Conservation (phyloP, 2,113 vertebrate species). For the Myotis brandtii region DNA sequence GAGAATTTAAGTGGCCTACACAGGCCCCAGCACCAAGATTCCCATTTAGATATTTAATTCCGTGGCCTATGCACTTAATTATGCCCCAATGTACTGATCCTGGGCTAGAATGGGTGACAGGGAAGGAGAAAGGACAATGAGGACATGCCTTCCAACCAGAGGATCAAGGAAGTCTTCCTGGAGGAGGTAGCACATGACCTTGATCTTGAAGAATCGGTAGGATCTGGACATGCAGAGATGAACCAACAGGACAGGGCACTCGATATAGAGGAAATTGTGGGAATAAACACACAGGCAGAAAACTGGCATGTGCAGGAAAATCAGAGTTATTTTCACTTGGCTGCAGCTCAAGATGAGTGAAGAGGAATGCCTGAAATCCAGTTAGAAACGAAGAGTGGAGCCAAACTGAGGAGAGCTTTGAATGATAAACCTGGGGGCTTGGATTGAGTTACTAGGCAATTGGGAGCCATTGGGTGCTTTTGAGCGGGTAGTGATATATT, state of each 20-base stretch:
- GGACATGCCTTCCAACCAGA: background rate
- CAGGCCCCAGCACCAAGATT: background rate
- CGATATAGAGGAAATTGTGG: background rate
- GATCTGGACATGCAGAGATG: background rate
- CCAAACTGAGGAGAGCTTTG: background rate
- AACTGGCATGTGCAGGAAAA: background rate
- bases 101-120: background rate
- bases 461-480: slow-evolving; percentile 37
- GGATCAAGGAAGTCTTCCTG: background rate
- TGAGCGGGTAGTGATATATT: background rate
- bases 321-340: background rate
- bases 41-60: background rate
- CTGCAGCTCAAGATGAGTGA: background rate
- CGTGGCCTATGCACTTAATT: background rate
- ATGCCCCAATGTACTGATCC: background rate
- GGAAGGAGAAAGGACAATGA: background rate
- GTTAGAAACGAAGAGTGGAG: slow-evolving; percentile 1
- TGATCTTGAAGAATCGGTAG: background rate
- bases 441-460: slow-evolving; percentile 22
- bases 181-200: background rate
- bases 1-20: background rate
- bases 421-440: background rate
- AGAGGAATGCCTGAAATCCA: background rate
- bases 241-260: background rate
- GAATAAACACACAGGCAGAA: background rate